Base-by-base conservation (phyloP, 2,888 invertebrate genomes). In the Pheosia gnoma region DNA sequence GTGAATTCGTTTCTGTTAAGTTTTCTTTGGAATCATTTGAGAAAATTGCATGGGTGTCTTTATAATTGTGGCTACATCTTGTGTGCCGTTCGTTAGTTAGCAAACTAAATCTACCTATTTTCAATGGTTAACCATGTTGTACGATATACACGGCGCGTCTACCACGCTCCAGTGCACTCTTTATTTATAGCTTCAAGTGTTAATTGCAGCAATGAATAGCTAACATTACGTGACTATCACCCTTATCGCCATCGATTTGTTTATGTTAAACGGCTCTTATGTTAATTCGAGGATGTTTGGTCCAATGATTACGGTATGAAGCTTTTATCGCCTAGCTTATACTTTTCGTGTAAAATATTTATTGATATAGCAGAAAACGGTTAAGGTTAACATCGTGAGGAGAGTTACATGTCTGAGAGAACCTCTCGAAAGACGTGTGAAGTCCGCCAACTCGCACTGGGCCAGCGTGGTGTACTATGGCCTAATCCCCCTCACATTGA, bases 161-260 rank as follows among this genome's bases (percentile, higher is more conserved):
- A 83, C 84, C 83, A 87, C 86, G 85, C 81, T 72, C 75, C 74
- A 76, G 75, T 77, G 82, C 74, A 49, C 74, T 67, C 67, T 67
- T 85, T 89, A 91, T 91, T 90, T 90, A 91, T 87, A 82, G 84
- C 65, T 64, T 68, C 75, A 85, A 83, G 90, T 90, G 91, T 89
- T 91, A 89, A 91, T 91, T 90, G 87, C 83, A 78, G 83, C 84
- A 87, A 89, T 87, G 89, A 85, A 90, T 89, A 86, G 86, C 78
- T 76, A 81, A 81, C 82, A 83, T 83, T 83, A 84, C 80, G 80
- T 79, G 80, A 79, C 76, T 82, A 85, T 84, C 75, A 67, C 61
- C 64, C 72, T 85, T 86, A 88, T 87, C 88, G 75, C 63, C 61
- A 87, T 87, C 88, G 79, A 83, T 88, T 85, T 88, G 87, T 89